Evolutionary conservation across 1,140 invertebrate species (phyloP).

Genomic region (Leptinotarsa lineolata): DNA sequence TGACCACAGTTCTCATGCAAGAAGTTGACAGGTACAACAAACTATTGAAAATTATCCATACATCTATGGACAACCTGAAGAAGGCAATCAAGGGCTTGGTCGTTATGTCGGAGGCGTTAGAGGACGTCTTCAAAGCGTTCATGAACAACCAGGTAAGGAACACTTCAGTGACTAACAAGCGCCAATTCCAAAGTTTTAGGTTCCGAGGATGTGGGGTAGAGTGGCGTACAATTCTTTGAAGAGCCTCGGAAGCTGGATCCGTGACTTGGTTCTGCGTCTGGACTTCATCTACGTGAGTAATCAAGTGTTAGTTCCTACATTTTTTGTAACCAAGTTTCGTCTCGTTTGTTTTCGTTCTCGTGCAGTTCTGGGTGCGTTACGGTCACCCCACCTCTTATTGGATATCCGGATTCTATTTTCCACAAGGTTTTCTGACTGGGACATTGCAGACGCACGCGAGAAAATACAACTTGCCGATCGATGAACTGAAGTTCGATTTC

Average conservation of each 20-base stretch:
- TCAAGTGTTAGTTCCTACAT: too few species aligned
- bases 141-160: conserved; percentile 70
- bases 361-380: conserved; percentile 72
- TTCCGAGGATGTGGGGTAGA: conserved; percentile 80
- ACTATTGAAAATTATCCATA: conserved; percentile 71
- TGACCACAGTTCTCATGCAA: conserved; percentile 83
- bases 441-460: conserved; percentile 83
- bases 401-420: conserved; percentile 90
- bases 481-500: conserved; percentile 83
- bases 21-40: conserved; percentile 86
- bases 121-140: conserved; percentile 77
- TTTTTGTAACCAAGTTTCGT: too few species aligned
- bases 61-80: conserved; percentile 73
- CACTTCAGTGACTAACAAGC: background rate
- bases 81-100: conserved; percentile 86
- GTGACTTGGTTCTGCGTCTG: conserved; percentile 75
- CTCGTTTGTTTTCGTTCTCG: conserved; percentile 21
- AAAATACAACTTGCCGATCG: conserved; percentile 82
- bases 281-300: conserved; percentile 72
- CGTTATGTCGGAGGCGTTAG: conserved; percentile 86
- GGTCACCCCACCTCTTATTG: conserved; percentile 80
- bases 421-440: conserved; percentile 88
- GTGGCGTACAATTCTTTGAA: conserved; percentile 86
- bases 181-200: conserved; percentile 53
- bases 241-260: conserved; percentile 79